Conservation (phyloP, 2,113 vertebrate species). For the Passer domesticus region DNA sequence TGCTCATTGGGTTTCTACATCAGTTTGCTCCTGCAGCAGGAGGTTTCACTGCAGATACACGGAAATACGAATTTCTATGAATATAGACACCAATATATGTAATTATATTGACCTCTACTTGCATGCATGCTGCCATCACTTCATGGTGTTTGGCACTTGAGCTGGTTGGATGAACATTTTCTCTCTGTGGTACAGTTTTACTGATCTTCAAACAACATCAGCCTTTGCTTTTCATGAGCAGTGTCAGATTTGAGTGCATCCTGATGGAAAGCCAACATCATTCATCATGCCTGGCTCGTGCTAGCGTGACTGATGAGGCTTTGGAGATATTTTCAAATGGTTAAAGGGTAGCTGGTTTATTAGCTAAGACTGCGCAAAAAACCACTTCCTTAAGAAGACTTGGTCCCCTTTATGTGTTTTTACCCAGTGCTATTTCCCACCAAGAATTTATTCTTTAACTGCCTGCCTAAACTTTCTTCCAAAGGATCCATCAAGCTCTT, state of each 20-base stretch:
- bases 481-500: not conserved
- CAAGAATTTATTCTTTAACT: not conserved
- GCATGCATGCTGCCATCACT: not conserved
- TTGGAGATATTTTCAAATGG: not conserved
- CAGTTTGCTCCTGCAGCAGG: not conserved
- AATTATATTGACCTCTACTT: not conserved
- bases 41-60: not conserved
- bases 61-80: not conserved
- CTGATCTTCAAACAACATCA: not conserved
- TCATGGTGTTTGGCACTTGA: not conserved
- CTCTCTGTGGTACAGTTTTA: not conserved
- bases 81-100: not conserved
- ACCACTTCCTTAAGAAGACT: not conserved
- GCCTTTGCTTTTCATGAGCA: not conserved
- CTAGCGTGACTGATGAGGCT: not conserved
- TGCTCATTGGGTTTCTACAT: not conserved
- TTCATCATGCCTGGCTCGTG: not conserved
- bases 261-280: not conserved
- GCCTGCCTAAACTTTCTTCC: not conserved
- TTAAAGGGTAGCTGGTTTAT: not conserved
- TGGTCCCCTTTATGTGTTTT: not conserved
- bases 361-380: not conserved
- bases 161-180: not conserved
- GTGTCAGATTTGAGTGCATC: not conserved
- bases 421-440: not conserved